Conservation (phyloP, 2,113 vertebrate species). For the Neotoma lepida region DNA sequence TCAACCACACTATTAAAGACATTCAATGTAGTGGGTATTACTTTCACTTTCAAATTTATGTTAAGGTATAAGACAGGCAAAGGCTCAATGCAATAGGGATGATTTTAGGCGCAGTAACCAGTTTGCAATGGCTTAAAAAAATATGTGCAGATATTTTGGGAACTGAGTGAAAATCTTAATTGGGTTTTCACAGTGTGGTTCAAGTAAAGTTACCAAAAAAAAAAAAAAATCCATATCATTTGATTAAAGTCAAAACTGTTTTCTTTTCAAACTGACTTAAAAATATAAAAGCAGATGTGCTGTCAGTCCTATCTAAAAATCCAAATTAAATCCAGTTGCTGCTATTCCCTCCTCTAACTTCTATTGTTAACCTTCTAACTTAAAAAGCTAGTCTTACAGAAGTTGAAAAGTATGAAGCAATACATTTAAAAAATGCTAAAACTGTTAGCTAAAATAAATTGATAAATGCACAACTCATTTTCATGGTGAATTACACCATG, state of each 20-base stretch:
- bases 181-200: slow-evolving; percentile 47
- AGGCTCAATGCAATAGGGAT: slow-evolving; percentile 39
- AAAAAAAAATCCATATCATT: background rate
- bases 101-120: slow-evolving; percentile 43
- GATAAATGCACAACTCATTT: background rate
- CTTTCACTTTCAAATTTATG: slow-evolving; percentile 61
- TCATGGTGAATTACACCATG: background rate
- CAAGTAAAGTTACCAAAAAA: slow-evolving; percentile 24
- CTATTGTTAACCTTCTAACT: background rate
- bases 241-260: slow-evolving; percentile 51
- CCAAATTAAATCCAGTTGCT: slow-evolving; percentile 38
- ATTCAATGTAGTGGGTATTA: slow-evolving; percentile 2
- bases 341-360: background rate
- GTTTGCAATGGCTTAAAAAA: slow-evolving; percentile 37
- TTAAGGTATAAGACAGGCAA: slow-evolving; percentile 42
- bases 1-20: slow-evolving; percentile 52
- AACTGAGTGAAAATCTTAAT: slow-evolving; percentile 47
- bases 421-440: background rate
- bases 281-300: slow-evolving; percentile 41
- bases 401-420: slow-evolving; percentile 1
- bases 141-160: slow-evolving; percentile 1
- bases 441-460: background rate
- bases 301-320: background rate
- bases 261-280: slow-evolving; percentile 18
- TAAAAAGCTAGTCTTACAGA: background rate